These are phyloP conservation scores for Streblospio benedicti DNA, from an alignment of 1,140 invertebrate species.

Conservation along the genomic window DNA sequence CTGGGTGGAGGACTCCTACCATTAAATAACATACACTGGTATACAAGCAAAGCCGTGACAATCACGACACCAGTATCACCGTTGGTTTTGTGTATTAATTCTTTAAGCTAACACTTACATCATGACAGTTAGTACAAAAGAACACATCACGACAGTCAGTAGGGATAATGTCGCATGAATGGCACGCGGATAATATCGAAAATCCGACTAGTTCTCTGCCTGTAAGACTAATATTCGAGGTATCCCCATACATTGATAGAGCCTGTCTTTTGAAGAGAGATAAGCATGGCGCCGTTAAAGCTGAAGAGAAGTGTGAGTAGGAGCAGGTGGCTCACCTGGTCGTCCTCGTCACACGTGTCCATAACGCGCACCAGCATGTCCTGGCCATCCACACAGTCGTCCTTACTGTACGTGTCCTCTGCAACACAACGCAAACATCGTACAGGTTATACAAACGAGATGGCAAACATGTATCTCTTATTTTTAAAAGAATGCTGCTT, in stretches of 20 bases:
- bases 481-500: no score
- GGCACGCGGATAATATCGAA: not conserved
- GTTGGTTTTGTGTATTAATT: no score
- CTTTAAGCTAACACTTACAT: no score
- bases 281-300: not conserved
- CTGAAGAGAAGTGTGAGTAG: not conserved
- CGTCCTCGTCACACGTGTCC: constrained; percentile 49
- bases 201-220: not conserved
- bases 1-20: no score
- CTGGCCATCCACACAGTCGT: constrained; percentile 41
- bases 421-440: constrained; percentile 18
- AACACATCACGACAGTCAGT: not conserved
- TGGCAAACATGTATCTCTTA: not conserved
- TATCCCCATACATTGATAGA: not conserved
- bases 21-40: no score
- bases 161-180: not conserved
- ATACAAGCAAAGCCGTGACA: no score
- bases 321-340: constrained; percentile 33
- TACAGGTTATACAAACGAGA: not conserved
- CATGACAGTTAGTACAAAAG: no score
- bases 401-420: constrained; percentile 49
- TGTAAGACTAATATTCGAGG: not conserved
- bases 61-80: no score
- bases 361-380: constrained; percentile 46
- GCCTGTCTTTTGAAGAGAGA: not conserved